Conservation (phyloP, 92 coral and sea anemone genomes). For the Phymanthus crucifer region DNA sequence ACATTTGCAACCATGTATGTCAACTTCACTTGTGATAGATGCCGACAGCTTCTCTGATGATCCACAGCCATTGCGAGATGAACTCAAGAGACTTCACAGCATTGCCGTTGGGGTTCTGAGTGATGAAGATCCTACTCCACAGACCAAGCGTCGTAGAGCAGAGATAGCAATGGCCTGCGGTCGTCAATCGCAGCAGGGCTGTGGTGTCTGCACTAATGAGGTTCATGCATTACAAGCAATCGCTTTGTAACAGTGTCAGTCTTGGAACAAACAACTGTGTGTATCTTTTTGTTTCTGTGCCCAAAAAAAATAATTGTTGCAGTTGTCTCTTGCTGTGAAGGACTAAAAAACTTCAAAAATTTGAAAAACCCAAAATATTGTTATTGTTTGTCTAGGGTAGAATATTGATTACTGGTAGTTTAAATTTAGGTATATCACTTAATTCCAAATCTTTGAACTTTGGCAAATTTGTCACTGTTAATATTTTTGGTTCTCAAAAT, state of each 20-base stretch:
- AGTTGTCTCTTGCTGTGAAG: constrained; percentile 48
- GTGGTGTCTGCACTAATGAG: constrained; percentile 56
- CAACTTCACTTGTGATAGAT: constrained; percentile 31
- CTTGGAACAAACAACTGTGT: constrained; percentile 60
- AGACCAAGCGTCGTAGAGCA: constrained; percentile 55
- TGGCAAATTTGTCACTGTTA: no score
- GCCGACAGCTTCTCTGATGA: constrained; percentile 38
- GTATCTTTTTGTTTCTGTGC: constrained; percentile 49
- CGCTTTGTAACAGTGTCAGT: constrained; percentile 71
- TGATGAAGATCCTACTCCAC: constrained; percentile 51
- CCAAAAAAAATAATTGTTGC: constrained; percentile 27
- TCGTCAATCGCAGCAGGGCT: constrained; percentile 50
- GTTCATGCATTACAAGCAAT: constrained; percentile 67
- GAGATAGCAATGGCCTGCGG: constrained; percentile 55
- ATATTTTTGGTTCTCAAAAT: no score
- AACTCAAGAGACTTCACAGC: constrained; percentile 63
- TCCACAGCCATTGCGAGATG: constrained; percentile 52
- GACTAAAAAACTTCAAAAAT: constrained; percentile 60
- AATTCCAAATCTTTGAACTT: background rate
- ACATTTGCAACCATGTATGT: constrained; percentile 54
- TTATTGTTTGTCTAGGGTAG: constrained; percentile 7
- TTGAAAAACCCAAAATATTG: constrained; percentile 23
- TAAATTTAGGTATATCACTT: background rate
- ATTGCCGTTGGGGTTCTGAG: constrained; percentile 59
- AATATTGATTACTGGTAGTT: background rate